These are phyloP conservation scores for Drosophila buzzatii DNA, from an alignment of 2,888 invertebrate genomes.

Conservation along the genomic window DNA sequence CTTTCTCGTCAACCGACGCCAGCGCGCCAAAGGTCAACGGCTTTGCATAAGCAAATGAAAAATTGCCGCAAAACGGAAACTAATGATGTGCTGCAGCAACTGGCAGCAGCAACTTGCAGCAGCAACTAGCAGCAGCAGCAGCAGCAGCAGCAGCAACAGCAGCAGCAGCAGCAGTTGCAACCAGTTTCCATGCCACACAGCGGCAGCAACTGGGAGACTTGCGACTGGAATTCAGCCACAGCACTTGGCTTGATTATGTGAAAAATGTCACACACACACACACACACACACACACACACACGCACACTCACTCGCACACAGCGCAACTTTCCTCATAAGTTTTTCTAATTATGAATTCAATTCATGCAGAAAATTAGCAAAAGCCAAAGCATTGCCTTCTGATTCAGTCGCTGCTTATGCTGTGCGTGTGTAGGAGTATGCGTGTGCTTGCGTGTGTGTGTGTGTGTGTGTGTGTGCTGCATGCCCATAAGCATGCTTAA, in stretches of 20 bases:
- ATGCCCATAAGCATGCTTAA: slow-evolving; percentile 26
- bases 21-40: slow-evolving; percentile 71
- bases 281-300: slow-evolving; percentile 20
- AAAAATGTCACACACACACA: slow-evolving; percentile 77
- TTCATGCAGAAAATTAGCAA: slow-evolving; percentile 81
- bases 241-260: slow-evolving; percentile 80
- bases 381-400: slow-evolving; percentile 54
- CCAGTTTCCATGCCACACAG: slow-evolving; percentile 62
- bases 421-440: not conserved
- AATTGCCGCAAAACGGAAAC: slow-evolving; percentile 83
- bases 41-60: slow-evolving; percentile 80
- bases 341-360: slow-evolving; percentile 80
- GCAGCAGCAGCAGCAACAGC: slow-evolving; percentile 14
- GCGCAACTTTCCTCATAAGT: slow-evolving; percentile 39
- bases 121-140: slow-evolving; percentile 11
- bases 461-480: slow-evolving; percentile 1
- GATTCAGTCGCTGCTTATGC: slow-evolving; percentile 44
- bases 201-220: slow-evolving; percentile 46
- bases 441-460: slow-evolving; percentile 5
- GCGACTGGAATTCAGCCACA: slow-evolving; percentile 75
- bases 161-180: slow-evolving; percentile 30
- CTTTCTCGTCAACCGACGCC: slow-evolving; percentile 39
- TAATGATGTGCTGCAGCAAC: slow-evolving; percentile 80
- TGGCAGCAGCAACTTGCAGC: slow-evolving; percentile 41
- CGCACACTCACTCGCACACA: not conserved